Evolutionary conservation across 1,140 invertebrate species (phyloP).

Genomic region (Saccostrea glomerata): DNA sequence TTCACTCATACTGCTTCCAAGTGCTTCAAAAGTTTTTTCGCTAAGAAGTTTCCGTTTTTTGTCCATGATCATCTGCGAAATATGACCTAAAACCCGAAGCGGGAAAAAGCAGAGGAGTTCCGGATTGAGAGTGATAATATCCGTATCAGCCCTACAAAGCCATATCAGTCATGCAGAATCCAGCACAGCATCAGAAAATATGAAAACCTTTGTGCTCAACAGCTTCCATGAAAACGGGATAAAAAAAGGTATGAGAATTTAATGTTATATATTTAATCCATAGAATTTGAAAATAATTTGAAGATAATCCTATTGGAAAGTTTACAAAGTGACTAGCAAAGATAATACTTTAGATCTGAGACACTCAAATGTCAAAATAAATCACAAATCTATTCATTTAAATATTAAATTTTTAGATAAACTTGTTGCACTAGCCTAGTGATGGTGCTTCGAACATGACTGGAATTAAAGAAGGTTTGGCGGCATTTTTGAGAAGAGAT

Average conservation of each 20-base stretch:
- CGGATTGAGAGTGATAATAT: no score
- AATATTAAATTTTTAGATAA: constrained; percentile 39
- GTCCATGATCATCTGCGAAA: no score
- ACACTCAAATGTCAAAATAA: background rate
- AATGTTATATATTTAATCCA: background rate
- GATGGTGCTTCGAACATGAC: constrained; percentile 51
- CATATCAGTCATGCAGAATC: no score
- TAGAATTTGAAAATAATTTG: background rate
- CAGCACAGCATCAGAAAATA: constrained; percentile 39
- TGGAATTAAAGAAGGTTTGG: constrained; percentile 33
- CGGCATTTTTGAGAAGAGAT: background rate
- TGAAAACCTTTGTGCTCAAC: constrained; percentile 41
- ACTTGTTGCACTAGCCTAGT: constrained; percentile 41
- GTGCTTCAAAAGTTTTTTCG: no score
- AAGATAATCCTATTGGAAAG: background rate
- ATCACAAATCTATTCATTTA: background rate
- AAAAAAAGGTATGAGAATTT: background rate
- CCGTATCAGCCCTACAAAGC: no score
- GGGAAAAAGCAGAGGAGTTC: no score
- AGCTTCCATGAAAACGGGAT: constrained; percentile 1
- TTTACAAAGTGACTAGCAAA: background rate
- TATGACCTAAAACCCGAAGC: no score
- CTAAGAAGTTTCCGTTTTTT: no score
- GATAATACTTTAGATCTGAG: background rate
- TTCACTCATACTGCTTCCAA: no score